A percentile compares a stretch with the other conserved stretches of the same genome.
phyloP scores from a whole-genome alignment of 2,113 vertebrate genomes.

The Sitta europaea region DNA sequence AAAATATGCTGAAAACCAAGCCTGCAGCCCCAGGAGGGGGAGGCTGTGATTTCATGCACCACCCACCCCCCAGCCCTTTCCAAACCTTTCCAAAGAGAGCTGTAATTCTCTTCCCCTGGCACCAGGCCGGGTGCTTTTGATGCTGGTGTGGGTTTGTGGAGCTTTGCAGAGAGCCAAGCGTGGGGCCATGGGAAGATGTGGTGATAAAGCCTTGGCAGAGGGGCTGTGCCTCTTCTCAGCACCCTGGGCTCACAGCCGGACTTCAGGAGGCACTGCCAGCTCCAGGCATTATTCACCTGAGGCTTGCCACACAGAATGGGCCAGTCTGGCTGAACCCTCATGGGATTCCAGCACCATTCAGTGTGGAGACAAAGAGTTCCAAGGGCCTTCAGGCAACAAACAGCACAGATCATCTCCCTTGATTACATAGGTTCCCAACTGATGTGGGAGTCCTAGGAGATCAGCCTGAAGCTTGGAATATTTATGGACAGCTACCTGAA shows the following conservation, averaged over 20 bases:
- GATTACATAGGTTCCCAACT: slow-evolving; percentile 48
- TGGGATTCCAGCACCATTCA: neutral
- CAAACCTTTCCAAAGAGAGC: neutral
- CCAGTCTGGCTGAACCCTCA: neutral
- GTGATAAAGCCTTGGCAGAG: slow-evolving; percentile 22
- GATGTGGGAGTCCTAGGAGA: slow-evolving; percentile 50
- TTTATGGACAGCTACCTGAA: slow-evolving; percentile 56
- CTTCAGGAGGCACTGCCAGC: neutral
- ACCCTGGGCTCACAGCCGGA: neutral
- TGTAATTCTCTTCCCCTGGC: neutral
- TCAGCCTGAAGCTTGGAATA: slow-evolving; percentile 20
- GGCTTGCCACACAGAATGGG: slow-evolving; percentile 5
- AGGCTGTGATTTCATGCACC: neutral
- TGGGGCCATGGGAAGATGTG: neutral
- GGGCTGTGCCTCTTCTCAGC: neutral
- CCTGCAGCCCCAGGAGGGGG: neutral
- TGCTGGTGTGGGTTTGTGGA: neutral
- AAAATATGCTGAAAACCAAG: neutral
- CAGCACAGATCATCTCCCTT: slow-evolving; percentile 10
- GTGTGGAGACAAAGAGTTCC: slow-evolving; percentile 5
- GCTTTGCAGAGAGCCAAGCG: neutral
- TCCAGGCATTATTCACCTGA: neutral
- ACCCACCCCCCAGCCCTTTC: neutral
- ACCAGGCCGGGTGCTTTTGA: neutral
- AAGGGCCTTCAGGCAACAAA: neutral